Percentiles rank a stretch among this genome's conserved stretches.
phyloP scores from a whole-genome alignment of 2,113 vertebrate genomes.

The Hypanus sabinus region DNA sequence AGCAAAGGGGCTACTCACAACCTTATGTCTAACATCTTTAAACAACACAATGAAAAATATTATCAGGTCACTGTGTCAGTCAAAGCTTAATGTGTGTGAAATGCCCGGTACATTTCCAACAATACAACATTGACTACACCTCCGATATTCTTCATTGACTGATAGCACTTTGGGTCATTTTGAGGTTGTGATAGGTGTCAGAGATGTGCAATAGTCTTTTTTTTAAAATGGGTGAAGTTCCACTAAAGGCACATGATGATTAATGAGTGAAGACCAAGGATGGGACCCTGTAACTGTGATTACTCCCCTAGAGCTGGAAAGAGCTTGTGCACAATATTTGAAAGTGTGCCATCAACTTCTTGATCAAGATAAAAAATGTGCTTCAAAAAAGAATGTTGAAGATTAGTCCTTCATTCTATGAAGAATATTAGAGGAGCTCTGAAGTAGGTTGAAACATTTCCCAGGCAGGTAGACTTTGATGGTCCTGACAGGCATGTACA shows the following conservation, averaged over 20 bases:
- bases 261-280: background rate
- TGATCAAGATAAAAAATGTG: background rate
- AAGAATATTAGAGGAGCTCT: background rate
- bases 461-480: background rate
- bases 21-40: too few relatives aligned
- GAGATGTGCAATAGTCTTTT: too few relatives aligned
- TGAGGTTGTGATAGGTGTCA: too few relatives aligned
- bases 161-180: too few relatives aligned
- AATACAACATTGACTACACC: too few relatives aligned
- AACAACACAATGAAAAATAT: too few relatives aligned
- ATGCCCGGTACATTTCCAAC: too few relatives aligned
- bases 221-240: background rate
- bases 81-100: background rate
- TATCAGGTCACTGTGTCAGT: background rate
- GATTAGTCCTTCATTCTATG: background rate
- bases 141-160: too few relatives aligned
- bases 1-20: too few relatives aligned
- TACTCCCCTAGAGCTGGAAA: background rate
- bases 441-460: background rate
- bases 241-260: background rate
- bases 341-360: background rate
- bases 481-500: background rate
- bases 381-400: background rate
- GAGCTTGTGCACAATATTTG: background rate
- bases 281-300: background rate